Evolutionary conservation across 2,797 vertebrate species (phyloP), one percentile per base, ranked within the genome.

Genomic region (Cryptoblepharus egeriae): DNA sequence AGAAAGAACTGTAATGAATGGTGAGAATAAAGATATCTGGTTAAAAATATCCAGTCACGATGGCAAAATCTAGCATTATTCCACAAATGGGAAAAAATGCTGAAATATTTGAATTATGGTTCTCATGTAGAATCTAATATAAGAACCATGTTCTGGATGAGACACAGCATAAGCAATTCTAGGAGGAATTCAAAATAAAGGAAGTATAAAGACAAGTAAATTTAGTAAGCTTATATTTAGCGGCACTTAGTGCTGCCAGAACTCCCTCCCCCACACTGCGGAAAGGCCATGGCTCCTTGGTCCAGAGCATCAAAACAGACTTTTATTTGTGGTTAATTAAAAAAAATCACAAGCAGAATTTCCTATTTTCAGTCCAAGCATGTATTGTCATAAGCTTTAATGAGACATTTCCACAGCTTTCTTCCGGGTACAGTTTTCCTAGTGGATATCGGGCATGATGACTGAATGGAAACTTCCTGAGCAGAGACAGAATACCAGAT

Each of bases 121-220:
- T 85, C 81, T 84, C 0, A 0, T 67, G 3, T 32, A 69, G 69
- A 65, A 16, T 30, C 65, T 28, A 58, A 79, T 55, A 55, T 42
- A 58, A 55, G 49, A 73, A 11, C 22, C 5, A 26, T 73, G 32
- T 52, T 73, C 18, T 58, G 20, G 57, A 69, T 55, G 63, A 1
- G 1, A 61, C 77, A 58, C 79, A 26, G 39, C 28, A 75, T 65
- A 82, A 90, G 35, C 85, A 78, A 74, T 85, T 82, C 61, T 60
- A 88, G 79, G 84, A 77, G 39, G 61, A 85, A 87, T 80, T 83
- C 89, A 86, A 85, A 87, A 89, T 80, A 90, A 92, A 91, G 83
- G 75, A 88, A 89, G 77, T 87, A 69, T 37, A 30, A 30, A 90
- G 88, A 76, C 39, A 65, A 20, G 71, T 88, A 71, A 72, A 82